A percentile compares a stretch with the other conserved stretches of the same genome.
These are phyloP conservation scores for Arrhopalites spinosus DNA, from an alignment of 2,888 invertebrate species.

Conservation along the genomic window DNA sequence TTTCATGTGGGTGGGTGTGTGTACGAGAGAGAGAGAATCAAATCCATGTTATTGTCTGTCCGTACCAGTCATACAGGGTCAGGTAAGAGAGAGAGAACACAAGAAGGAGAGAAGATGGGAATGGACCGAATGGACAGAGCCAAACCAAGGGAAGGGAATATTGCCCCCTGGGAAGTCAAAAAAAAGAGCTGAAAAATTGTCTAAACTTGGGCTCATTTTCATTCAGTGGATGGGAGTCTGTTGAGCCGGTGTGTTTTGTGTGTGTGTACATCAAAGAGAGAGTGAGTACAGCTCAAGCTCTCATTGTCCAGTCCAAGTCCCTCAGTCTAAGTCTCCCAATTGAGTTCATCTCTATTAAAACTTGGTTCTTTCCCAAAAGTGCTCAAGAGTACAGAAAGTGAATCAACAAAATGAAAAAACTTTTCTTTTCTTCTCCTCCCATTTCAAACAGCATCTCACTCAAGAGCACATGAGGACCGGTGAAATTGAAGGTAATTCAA, in stretches of 20 bases:
- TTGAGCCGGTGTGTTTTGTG: neutral
- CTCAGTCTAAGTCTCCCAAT: no score
- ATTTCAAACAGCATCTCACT: no score
- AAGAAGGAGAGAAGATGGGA: neutral
- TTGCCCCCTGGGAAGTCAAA: conserved; percentile 17
- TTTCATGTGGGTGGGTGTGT: neutral
- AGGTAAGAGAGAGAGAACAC: neutral
- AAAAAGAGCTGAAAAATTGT: conserved; percentile 22
- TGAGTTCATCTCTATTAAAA: no score
- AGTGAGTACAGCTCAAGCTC: neutral
- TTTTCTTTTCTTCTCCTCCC: no score
- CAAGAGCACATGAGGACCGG: no score
- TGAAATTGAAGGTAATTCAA: no score
- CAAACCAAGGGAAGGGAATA: neutral
- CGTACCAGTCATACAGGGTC: neutral
- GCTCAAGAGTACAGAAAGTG: no score
- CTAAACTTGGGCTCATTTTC: conserved; percentile 13
- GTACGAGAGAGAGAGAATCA: neutral
- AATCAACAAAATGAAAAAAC: no score
- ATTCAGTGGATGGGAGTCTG: conserved; percentile 3
- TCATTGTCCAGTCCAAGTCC: neutral
- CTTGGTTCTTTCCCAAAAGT: no score
- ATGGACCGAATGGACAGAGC: neutral
- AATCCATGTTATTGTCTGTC: neutral
- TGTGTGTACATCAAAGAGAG: neutral